These are phyloP conservation scores for Callipepla californica DNA, from an alignment of 2,113 vertebrate species.

Conservation along the genomic window DNA sequence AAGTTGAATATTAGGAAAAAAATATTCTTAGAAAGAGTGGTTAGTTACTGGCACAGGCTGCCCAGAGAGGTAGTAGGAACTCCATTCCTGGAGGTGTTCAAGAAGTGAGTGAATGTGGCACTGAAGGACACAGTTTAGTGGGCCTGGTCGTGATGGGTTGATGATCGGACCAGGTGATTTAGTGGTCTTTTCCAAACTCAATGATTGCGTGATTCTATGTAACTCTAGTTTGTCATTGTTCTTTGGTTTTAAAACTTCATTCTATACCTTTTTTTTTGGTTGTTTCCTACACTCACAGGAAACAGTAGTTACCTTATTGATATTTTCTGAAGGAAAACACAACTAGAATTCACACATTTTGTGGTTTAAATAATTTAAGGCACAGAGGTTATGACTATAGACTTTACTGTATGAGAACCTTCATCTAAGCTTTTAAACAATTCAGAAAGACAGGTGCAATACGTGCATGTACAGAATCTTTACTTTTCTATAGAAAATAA, in stretches of 20 bases:
- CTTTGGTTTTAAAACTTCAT: neutral
- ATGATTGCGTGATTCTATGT: too few relatives aligned
- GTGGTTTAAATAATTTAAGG: neutral
- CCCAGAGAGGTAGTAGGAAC: too few relatives aligned
- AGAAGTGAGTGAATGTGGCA: too few relatives aligned
- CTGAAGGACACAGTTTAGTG: too few relatives aligned
- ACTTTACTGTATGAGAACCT: neutral
- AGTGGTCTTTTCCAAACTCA: too few relatives aligned
- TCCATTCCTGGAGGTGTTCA: too few relatives aligned
- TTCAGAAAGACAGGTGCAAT: neutral
- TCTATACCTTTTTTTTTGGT: neutral
- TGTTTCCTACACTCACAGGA: neutral
- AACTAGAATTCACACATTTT: neutral
- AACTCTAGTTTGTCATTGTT: neutral
- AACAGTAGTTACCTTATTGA: neutral
- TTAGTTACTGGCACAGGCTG: too few relatives aligned
- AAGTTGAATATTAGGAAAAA: too few relatives aligned
- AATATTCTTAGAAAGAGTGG: too few relatives aligned
- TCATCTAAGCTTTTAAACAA: neutral
- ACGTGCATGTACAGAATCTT: neutral
- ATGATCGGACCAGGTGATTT: too few relatives aligned
- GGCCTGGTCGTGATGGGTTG: too few relatives aligned
- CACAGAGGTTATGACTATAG: neutral
- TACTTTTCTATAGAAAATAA: neutral
- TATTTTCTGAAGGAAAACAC: neutral